Evolutionary conservation across 2,888 invertebrate genomes (phyloP), one percentile per base, ranked within the genome.

Genomic region (Phasia obesa): DNA sequence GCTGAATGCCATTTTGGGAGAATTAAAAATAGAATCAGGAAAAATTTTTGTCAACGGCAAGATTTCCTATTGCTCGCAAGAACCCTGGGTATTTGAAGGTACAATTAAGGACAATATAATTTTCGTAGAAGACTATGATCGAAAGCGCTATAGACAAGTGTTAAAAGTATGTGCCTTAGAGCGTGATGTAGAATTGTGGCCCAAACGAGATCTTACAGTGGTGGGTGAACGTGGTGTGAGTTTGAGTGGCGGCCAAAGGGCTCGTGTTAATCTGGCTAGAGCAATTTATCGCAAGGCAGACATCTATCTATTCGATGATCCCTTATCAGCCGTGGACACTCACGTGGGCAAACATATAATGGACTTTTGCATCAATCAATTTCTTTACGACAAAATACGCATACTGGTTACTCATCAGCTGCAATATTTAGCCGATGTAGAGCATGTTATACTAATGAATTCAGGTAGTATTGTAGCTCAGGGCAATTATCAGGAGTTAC

Each of bases 51-150:
- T 95, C 0, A 91, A 92, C n/a, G 97, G 97, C 15, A 92, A 90
- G 38, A 88, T 95, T 0, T 94, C 94, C 65, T 97, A 97, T 88
- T 94, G 95, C 0, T 93, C 95, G 64, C 97, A 97, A 88, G 94
- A 97, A 86, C 94, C 97, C 0, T 97, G 97, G 97, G 91, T 95
- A 13, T 95, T 95, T 87, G 93, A 90, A 91, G 93, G 94, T 19
- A 96, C 96, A 82, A 95, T 99, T 0, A 93, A 96, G 11, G 97
- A 98, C 87, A 99, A 99, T 90, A 98, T 99, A 81, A 89, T 97
- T 4, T 98, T 99, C 91, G 98, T 98, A 0, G 93, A 92, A 71
- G 90, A 91, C 93, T 87, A 92, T 93, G 73, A 95, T 94, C 94
- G 94, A 57, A 87, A 90, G 23, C 88, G 91, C 13, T 91, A 91